Evolutionary conservation across 2,888 invertebrate genomes (phyloP).

Genomic region (Machimus atricapillus): DNA sequence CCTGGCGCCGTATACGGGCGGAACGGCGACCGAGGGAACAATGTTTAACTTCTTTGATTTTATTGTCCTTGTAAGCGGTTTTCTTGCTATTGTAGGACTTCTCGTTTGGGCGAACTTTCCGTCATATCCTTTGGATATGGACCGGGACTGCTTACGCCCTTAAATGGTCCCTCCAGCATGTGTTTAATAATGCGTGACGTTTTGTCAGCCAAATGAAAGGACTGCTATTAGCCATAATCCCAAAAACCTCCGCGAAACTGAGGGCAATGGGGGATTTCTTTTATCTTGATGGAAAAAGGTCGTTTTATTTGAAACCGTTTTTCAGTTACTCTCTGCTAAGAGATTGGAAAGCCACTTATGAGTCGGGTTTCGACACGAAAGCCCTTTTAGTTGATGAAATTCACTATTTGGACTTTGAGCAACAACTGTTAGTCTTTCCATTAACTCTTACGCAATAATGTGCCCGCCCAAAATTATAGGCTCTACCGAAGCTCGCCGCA

Average conservation of each 20-base stretch:
- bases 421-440: conserved; percentile 3
- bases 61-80: conserved; percentile 43
- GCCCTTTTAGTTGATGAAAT: conserved; percentile 33
- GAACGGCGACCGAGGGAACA: neutral
- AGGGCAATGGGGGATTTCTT: conserved; percentile 21
- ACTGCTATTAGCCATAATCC: conserved; percentile 37
- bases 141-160: neutral
- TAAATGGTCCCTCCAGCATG: conserved; percentile 34
- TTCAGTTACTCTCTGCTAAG: neutral
- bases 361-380: conserved; percentile 16
- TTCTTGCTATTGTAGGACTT: conserved; percentile 22
- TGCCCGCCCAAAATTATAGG: neutral
- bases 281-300: conserved; percentile 28
- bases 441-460: neutral
- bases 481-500: neutral
- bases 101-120: neutral
- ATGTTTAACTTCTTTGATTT: conserved; percentile 43
- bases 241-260: neutral
- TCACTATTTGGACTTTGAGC: conserved; percentile 2
- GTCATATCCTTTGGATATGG: neutral
- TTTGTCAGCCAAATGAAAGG: conserved; percentile 42
- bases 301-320: conserved; percentile 26
- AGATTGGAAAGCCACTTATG: conserved; percentile 33
- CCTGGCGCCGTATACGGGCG: neutral
- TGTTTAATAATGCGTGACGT: conserved; percentile 40